Evolutionary conservation across 2,888 invertebrate genomes (phyloP).

Genomic region (Rhopalosiphum nymphaeae): DNA sequence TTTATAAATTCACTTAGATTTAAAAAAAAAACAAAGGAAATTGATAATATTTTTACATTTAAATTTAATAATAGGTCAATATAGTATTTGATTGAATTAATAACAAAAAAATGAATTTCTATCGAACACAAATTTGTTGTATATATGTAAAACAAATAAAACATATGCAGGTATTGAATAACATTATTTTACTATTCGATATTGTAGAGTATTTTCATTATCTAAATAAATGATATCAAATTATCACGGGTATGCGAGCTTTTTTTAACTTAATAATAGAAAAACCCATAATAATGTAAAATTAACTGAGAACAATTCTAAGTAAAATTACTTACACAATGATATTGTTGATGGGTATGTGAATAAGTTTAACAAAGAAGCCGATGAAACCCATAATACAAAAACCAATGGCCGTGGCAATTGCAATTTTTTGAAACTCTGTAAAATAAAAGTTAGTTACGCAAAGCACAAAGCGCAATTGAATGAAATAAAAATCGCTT

Average conservation of each 20-base stretch:
- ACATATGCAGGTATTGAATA: not conserved
- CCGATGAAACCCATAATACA: slow-evolving; percentile 99
- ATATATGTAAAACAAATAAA: not conserved
- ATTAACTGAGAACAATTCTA: not conserved
- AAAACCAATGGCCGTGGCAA: slow-evolving; percentile 99
- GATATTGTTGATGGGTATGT: slow-evolving; percentile 98
- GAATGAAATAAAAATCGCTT: slow-evolving; percentile 44
- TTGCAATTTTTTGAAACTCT: slow-evolving; percentile 99
- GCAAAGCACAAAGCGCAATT: not conserved
- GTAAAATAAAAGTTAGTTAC: slow-evolving; percentile 68
- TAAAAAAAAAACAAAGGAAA: too few species aligned
- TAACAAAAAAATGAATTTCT: not conserved
- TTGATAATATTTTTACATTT: not conserved
- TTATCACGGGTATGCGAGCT: not conserved
- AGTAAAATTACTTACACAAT: slow-evolving; percentile 87
- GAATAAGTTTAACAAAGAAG: slow-evolving; percentile 99
- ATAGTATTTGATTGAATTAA: not conserved
- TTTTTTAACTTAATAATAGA: not conserved
- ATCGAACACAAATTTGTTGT: not conserved
- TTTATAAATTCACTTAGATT: too few species aligned
- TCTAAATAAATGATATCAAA: not conserved
- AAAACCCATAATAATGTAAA: not conserved
- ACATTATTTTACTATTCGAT: not conserved
- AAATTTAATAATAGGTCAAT: not conserved
- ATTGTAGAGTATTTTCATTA: not conserved